Base-by-base conservation (phyloP, 2,113 vertebrate genomes). In the Tangachromis dhanisi region DNA sequence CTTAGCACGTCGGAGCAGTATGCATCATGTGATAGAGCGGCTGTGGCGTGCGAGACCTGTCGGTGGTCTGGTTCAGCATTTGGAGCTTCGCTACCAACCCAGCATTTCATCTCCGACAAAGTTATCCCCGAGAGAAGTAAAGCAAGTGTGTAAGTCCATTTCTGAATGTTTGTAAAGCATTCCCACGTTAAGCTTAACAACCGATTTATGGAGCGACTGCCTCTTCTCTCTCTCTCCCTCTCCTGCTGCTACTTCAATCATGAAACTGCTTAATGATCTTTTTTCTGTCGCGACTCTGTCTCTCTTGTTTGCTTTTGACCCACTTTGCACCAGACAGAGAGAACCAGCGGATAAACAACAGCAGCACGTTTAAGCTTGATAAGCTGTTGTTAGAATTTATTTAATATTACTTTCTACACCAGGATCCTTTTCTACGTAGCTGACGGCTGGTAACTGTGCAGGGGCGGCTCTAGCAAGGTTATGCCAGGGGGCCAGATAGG, bases 291-390 rank as follows among this genome's bases (percentile, higher is more conserved):
- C 53, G 4, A 54, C 6, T 54, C 10, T n/a, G 6, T 54, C 53
- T 21, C 51, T 53, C n/a, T 54, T 54, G 3, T 54, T 54, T 21
- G n/a, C 21, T 54, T 54, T 1, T 54, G 3, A n/a, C 9, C 3
- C 0, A 54, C 51, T 54, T 54, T 7, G n/a, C 51, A 7, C 9
- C n/a, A 54, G 9, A 53, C 21, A 21, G 51, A 0, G 9, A 5
- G 21, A 54, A 21, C n/a, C n/a, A 54, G n/a, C 1, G 5, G 51
- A 9, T 54, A 2, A 54, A 54, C 51, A 54, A 12, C n/a, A 54
- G 51, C 51, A 54, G n/a, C n/a, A 54, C 2, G 2, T 21, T 54
- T 54, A 54, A 54, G 6, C 51, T 54, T 54, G 51, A 54, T 54
- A 54, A 54, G n/a, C n/a, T 54, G n/a, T 54, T 21, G 51, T 21